Evolutionary conservation across 1,140 invertebrate species (phyloP).

Genomic region (Nymphalis io): DNA sequence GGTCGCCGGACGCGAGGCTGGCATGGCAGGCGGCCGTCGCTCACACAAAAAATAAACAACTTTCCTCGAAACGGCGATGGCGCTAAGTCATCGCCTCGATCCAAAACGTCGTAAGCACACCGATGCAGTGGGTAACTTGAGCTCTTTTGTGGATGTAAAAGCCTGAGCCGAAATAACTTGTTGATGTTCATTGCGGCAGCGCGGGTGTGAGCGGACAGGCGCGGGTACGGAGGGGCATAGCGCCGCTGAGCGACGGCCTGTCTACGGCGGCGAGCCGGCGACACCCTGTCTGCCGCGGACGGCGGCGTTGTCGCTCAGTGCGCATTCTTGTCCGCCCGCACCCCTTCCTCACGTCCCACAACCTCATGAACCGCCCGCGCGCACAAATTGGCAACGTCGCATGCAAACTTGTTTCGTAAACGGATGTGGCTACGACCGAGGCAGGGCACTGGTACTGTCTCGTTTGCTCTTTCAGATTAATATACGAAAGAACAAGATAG

Average conservation of each 20-base stretch:
- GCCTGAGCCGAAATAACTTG: constrained; percentile 76
- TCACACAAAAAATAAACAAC: constrained; percentile 77
- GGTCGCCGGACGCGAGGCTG: constrained; percentile 69
- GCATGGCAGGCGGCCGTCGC: constrained; percentile 69
- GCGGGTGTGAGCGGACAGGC: constrained; percentile 56
- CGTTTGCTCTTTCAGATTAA: constrained; percentile 27
- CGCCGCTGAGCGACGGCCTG: constrained; percentile 85
- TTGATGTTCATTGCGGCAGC: constrained; percentile 70
- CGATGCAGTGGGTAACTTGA: constrained; percentile 44
- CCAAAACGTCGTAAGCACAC: constrained; percentile 57
- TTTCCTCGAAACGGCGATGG: constrained; percentile 79
- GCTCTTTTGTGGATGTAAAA: constrained; percentile 57
- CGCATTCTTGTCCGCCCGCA: constrained; percentile 79
- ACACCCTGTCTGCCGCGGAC: constrained; percentile 94
- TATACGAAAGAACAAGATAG: constrained; percentile 53
- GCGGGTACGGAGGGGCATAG: constrained; percentile 57
- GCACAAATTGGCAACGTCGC: constrained; percentile 77
- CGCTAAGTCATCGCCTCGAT: constrained; percentile 60
- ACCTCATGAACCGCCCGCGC: constrained; percentile 68
- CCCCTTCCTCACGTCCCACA: constrained; percentile 58
- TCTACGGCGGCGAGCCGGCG: constrained; percentile 90
- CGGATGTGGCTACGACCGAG: constrained; percentile 82
- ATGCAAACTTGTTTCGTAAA: constrained; percentile 84
- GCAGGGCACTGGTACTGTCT: constrained; percentile 60
- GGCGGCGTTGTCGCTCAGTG: constrained; percentile 85